Evolutionary conservation across 2,797 vertebrate genomes (phyloP).

Genomic region (Menidia menidia): DNA sequence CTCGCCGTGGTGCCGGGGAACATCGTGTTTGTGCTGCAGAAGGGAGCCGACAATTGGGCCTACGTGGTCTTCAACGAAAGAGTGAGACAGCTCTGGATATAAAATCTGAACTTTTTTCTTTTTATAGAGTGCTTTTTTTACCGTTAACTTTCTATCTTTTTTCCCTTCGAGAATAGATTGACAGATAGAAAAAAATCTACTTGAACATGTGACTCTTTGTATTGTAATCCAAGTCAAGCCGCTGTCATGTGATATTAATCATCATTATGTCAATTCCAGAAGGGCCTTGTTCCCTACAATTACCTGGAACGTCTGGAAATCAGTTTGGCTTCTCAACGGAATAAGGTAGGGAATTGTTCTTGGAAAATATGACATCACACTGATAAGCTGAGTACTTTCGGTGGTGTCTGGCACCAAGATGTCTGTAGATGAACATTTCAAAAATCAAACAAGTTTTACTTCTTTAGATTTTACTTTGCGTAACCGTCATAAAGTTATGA

Average conservation of each 20-base stretch:
- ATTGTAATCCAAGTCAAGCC: no score
- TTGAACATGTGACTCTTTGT: no score
- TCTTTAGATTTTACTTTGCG: no score
- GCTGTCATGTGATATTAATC: neutral
- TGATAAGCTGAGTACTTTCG: neutral
- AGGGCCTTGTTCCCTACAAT: slow-evolving; percentile 95
- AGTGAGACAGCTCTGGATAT: slow-evolving; percentile 71
- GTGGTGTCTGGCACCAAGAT: no score
- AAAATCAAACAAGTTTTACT: no score
- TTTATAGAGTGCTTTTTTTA: no score
- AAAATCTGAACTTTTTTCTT: neutral
- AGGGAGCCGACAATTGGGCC: slow-evolving; percentile 94
- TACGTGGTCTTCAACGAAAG: slow-evolving; percentile 95
- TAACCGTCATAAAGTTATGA: no score
- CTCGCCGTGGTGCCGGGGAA: slow-evolving; percentile 94
- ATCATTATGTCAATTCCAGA: slow-evolving; percentile 73
- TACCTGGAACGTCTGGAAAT: slow-evolving; percentile 91
- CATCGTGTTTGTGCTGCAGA: slow-evolving; percentile 94
- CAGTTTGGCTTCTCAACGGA: slow-evolving; percentile 70
- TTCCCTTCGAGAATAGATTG: no score
- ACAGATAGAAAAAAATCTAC: no score
- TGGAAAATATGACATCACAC: neutral
- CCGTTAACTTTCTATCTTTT: neutral
- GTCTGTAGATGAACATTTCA: no score
- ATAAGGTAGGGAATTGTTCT: slow-evolving; percentile 57